Percentiles rank a stretch among this genome's conserved stretches.
phyloP scores from a whole-genome alignment of 2,888 invertebrate species.

The Lathronympha strigana region DNA sequence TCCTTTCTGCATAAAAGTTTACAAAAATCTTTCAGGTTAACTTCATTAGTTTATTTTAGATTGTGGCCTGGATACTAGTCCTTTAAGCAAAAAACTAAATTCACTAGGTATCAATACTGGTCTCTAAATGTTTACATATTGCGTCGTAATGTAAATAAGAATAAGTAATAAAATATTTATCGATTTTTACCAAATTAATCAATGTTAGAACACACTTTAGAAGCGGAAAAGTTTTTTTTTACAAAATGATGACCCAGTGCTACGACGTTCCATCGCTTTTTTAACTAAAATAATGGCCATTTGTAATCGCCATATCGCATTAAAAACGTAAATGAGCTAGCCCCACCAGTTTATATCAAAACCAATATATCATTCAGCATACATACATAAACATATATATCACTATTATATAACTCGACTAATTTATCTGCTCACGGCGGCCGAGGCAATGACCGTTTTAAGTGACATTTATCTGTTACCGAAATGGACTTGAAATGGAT shows the following conservation, averaged over 20 bases:
- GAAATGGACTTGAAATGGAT: constrained; percentile 54
- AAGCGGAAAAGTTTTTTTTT: constrained; percentile 30
- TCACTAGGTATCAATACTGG: too few relatives aligned
- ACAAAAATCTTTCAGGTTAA: neutral
- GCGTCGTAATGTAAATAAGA: neutral
- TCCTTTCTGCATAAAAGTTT: neutral
- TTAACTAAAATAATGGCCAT: constrained; percentile 65
- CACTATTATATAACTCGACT: constrained; percentile 64
- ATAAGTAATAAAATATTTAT: constrained; percentile 10
- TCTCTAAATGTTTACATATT: neutral
- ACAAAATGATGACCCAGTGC: constrained; percentile 45
- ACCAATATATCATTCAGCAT: constrained; percentile 74
- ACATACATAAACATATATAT: constrained; percentile 69
- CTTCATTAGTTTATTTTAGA: neutral
- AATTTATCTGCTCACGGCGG: constrained; percentile 73
- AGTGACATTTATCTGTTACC: constrained; percentile 58
- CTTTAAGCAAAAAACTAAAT: too few relatives aligned
- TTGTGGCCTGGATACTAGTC: neutral
- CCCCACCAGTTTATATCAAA: constrained; percentile 56
- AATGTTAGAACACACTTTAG: constrained; percentile 12
- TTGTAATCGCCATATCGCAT: constrained; percentile 72
- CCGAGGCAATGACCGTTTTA: constrained; percentile 66
- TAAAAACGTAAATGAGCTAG: constrained; percentile 66
- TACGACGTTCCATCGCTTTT: constrained; percentile 61
- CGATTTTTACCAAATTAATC: constrained; percentile 7